phyloP scores from a whole-genome alignment of 2,888 invertebrate species.

The Geotrupes spiniger region DNA sequence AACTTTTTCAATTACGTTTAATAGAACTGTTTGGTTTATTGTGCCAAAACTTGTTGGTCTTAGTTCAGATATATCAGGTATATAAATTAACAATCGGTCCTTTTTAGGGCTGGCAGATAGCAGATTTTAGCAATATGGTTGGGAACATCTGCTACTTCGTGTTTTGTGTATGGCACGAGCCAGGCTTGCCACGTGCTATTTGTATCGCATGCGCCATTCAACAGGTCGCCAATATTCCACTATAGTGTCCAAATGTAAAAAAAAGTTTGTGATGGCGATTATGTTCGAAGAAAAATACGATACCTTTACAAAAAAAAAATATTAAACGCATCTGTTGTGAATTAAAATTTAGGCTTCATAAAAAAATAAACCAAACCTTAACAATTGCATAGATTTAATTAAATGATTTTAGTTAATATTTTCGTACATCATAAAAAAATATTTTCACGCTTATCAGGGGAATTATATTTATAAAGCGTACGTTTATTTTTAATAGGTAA shows the following conservation, averaged over 20 bases:
- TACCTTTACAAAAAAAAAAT: not conserved
- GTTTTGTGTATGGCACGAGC: conserved; percentile 16
- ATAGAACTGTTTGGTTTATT: too few relatives aligned
- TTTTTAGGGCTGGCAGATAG: conserved; percentile 7
- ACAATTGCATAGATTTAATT: too few relatives aligned
- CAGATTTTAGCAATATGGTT: conserved; percentile 14
- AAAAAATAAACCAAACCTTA: too few relatives aligned
- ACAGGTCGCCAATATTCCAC: conserved; percentile 5
- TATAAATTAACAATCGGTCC: not conserved
- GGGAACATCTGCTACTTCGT: conserved; percentile 19
- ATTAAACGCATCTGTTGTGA: not conserved
- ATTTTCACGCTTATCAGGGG: too few relatives aligned
- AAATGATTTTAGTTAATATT: too few relatives aligned
- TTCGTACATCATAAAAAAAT: too few relatives aligned
- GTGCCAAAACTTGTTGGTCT: conserved; percentile 1
- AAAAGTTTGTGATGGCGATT: too few relatives aligned
- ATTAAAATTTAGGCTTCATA: too few relatives aligned
- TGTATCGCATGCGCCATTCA: conserved; percentile 12
- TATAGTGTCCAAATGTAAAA: not conserved
- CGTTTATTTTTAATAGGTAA: too few relatives aligned
- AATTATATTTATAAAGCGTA: too few relatives aligned
- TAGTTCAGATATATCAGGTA: conserved; percentile 1
- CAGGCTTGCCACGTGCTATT: conserved; percentile 15
- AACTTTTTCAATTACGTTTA: too few relatives aligned
- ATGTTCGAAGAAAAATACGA: not conserved